phyloP scores from a whole-genome alignment of 2,797 vertebrate species.

The Acanthornis magna region DNA sequence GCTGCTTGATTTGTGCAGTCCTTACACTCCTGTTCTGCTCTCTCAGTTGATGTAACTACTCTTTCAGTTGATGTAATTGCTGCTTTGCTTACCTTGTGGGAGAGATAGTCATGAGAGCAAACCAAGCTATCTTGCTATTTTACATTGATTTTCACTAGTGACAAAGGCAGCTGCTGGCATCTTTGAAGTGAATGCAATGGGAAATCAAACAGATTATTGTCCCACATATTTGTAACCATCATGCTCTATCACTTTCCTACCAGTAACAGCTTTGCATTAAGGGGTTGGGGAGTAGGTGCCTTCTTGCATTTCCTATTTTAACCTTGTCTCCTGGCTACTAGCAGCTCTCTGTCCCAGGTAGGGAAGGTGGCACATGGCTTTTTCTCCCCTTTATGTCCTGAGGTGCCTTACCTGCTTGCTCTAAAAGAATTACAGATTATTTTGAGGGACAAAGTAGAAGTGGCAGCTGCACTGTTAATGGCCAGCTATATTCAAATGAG shows the following conservation, averaged over 20 bases:
- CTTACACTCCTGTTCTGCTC: not conserved
- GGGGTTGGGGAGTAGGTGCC: not conserved
- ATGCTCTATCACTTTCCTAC: not conserved
- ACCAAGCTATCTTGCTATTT: not conserved
- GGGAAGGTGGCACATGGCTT: not conserved
- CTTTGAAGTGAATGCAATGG: not conserved
- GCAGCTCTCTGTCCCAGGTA: not conserved
- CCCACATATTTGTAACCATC: not conserved
- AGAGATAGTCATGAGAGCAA: not conserved
- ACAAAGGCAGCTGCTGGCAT: not conserved
- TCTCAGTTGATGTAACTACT: slow-evolving; percentile 8
- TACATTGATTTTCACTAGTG: not conserved
- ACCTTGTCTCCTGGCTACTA: not conserved
- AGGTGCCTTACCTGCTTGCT: not conserved
- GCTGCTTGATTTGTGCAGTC: not conserved
- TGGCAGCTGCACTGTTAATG: not conserved
- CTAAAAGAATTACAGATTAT: not conserved
- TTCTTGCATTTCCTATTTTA: not conserved
- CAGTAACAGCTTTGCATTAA: not conserved
- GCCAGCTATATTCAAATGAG: not conserved
- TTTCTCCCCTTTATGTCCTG: not conserved
- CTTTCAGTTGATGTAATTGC: slow-evolving; percentile 16
- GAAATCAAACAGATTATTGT: not conserved
- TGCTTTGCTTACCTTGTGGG: slow-evolving; percentile 26
- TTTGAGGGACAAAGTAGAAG: not conserved